Base-by-base conservation (phyloP, 2,888 invertebrate species). In the Heliconius hortense region DNA sequence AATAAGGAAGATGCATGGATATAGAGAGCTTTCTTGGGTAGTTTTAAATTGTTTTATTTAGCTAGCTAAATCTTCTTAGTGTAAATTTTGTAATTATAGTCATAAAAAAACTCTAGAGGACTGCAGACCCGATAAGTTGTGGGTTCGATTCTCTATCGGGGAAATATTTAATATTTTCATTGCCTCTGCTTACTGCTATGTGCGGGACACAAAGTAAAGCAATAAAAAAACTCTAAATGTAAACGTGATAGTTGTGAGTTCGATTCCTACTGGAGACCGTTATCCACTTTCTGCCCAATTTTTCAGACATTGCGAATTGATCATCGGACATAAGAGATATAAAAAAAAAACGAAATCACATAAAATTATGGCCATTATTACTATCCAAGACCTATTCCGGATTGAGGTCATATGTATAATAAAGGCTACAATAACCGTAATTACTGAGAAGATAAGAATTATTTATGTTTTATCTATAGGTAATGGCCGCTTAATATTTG, bases 401-500 rank as follows among this genome's bases (percentile, higher is more conserved):
- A 64, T 35, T 24, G 39, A 48, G 73, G 39, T 48, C 68, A 48
- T 31, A 26, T 67, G 53, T 75, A 70, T 63, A 69, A 73, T 56
- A 76, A 70, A 64, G 68, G 24, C 66, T 73, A 66, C 73, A 76
- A 76, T 73, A 70, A 35, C 64, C 64, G 60, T 76, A 73, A 76
- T 73, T 76, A 76, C 76, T 68, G 48, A 24, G 39, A 18, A 73
- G 70, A 76, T 76, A 74, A 67, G 63, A 76, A 76, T 74, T 53
- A 76, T 76, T 74, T 76, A 74, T 76, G 60, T 74, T 74, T 67
- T 73, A 75, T 76, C 66, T 76, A 71, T 69, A 35, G 73, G 67
- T 56, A 71, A 35, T 56, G 26, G 53, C 24, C 28, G 68, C 53
- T 69, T 74, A 74, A 74, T 64, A 56, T 70, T 48, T 63, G 70